Percentiles rank a stretch among this genome's conserved stretches.
phyloP scores from a whole-genome alignment of 2,797 vertebrate species.

The Sebastes trivittatus region DNA sequence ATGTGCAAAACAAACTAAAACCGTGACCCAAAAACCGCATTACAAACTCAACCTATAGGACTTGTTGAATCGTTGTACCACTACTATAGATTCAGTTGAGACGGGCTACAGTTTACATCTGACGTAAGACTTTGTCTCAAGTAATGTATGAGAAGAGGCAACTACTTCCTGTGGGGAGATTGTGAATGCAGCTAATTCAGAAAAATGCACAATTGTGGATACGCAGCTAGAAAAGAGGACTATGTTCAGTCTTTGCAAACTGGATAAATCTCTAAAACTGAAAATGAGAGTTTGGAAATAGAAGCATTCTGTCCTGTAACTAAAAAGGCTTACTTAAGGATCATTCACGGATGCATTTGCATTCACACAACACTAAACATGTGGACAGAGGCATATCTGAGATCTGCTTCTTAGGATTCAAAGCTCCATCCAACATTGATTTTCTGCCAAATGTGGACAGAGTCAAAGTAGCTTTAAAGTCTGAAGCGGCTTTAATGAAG shows the following conservation, averaged over 20 bases:
- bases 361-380: neutral
- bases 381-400: neutral
- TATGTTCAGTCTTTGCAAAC: neutral
- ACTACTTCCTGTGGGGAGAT: neutral
- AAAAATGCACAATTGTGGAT: neutral
- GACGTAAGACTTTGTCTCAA: neutral
- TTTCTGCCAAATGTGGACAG: neutral
- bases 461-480: neutral
- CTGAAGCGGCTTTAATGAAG: neutral
- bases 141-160: neutral
- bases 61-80: no score
- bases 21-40: accelerated
- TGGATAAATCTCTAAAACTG: neutral
- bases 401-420: neutral
- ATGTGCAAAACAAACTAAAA: no score
- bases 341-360: neutral
- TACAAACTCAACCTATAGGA: no score
- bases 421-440: neutral
- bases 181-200: neutral
- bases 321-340: neutral
- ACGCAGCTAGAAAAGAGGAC: neutral
- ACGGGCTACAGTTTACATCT: no score
- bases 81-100: neutral
- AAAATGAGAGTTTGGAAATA: neutral
- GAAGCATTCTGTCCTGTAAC: neutral